Evolutionary conservation across 2,888 invertebrate species (phyloP).

Genomic region (Anoncus sp.): DNA sequence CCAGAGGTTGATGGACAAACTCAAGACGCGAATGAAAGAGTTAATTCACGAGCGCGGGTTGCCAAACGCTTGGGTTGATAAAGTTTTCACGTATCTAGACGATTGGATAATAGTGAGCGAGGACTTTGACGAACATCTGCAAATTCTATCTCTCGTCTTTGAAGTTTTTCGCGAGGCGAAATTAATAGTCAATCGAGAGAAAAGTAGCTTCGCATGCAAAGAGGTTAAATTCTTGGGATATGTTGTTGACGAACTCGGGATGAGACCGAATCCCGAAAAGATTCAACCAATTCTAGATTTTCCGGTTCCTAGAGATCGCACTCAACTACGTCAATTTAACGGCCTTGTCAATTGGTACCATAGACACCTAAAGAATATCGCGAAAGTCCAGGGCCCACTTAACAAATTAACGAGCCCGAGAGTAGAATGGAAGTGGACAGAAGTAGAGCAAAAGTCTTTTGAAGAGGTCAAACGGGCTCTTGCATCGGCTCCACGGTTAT

Average conservation of each 20-base stretch:
- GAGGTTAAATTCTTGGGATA: constrained; percentile 55
- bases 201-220: constrained; percentile 55
- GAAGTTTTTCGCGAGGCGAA: constrained; percentile 44
- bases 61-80: constrained; percentile 42
- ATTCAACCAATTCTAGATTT: constrained; percentile 42
- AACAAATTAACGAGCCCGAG: constrained; percentile 51
- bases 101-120: constrained; percentile 59
- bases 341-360: constrained; percentile 56
- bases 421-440: constrained; percentile 55
- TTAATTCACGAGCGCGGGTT: constrained; percentile 36
- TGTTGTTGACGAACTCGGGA: constrained; percentile 43
- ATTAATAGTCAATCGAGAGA: constrained; percentile 47
- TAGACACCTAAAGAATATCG: constrained; percentile 42
- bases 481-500: constrained; percentile 37
- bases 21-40: constrained; percentile 22
- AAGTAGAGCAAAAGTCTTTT: constrained; percentile 47
- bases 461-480: constrained; percentile 43
- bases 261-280: constrained; percentile 57
- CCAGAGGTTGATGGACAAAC: constrained; percentile 41
- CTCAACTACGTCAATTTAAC: constrained; percentile 56
- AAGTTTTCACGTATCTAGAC: constrained; percentile 57
- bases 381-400: constrained; percentile 45
- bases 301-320: constrained; percentile 46
- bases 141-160: constrained; percentile 39
- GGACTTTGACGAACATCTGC: constrained; percentile 42